These are phyloP conservation scores for Chamaedrilus cognettii DNA, from an alignment of 2,888 invertebrate genomes.

Conservation along the genomic window DNA sequence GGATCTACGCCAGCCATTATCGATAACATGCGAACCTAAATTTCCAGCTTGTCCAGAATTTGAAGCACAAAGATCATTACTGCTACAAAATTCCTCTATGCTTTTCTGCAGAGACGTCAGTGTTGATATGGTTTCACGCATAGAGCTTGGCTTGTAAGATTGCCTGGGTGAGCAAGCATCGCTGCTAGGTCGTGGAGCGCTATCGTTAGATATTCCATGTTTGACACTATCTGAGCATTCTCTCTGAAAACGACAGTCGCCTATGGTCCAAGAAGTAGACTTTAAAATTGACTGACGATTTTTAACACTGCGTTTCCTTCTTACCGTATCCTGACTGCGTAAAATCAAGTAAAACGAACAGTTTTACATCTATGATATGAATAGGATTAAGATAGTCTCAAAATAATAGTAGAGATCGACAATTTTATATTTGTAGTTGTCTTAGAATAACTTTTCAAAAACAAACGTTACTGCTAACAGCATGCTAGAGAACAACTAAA, in stretches of 20 bases:
- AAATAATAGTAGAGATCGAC: no score
- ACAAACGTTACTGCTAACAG: no score
- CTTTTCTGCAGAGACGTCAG: constrained; percentile 2
- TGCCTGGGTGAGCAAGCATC: no score
- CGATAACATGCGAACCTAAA: not conserved
- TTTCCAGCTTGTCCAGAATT: not conserved
- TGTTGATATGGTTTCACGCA: not conserved
- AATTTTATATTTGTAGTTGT: no score
- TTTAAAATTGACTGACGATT: not conserved
- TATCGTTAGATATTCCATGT: no score
- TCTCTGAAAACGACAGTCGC: no score
- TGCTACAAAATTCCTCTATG: not conserved
- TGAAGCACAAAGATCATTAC: not conserved
- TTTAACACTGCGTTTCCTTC: not conserved
- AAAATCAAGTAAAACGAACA: no score
- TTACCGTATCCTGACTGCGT: not conserved
- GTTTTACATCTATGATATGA: no score
- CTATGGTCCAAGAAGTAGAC: not conserved
- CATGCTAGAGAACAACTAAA: no score
- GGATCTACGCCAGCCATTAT: not conserved
- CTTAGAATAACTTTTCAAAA: no score
- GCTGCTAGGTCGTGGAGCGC: no score
- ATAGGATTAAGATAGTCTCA: no score
- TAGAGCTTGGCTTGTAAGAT: not conserved
- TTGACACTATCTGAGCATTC: not conserved